Percentiles rank a stretch among this genome's conserved stretches.
Conservation (phyloP, 2,888 invertebrate species). For the Agriotes lineatus region DNA sequence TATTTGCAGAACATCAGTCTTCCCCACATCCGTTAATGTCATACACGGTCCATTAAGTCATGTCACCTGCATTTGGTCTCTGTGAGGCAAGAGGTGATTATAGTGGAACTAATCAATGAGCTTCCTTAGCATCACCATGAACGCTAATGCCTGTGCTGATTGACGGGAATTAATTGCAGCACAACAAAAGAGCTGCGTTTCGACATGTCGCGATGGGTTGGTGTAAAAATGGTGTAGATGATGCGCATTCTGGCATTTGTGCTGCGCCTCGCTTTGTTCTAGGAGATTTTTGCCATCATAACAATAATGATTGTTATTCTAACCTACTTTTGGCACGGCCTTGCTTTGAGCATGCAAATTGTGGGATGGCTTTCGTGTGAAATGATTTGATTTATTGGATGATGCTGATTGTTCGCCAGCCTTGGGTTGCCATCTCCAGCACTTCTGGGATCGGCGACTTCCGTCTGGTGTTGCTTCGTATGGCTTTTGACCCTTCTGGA, state of each 20-base stretch:
- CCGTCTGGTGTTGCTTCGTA: too few species aligned
- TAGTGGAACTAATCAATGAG: not conserved
- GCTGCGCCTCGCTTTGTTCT: constrained; percentile 12
- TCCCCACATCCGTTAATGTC: constrained; percentile 9
- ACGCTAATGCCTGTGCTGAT: not conserved
- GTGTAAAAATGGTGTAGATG: too few species aligned
- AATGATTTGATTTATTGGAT: constrained; percentile 25
- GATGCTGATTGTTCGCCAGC: constrained; percentile 2
- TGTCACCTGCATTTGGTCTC: not conserved
- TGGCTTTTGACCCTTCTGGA: too few species aligned
- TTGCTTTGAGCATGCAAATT: constrained; percentile 26
- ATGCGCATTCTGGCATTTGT: not conserved
- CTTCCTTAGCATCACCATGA: not conserved
- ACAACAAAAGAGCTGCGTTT: not conserved
- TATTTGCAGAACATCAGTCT: constrained; percentile 13
- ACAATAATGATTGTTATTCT: constrained; percentile 30
- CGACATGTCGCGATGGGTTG: too few species aligned
- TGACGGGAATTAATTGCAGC: not conserved
- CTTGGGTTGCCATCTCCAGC: not conserved
- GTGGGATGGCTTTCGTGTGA: constrained; percentile 22
- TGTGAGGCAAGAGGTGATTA: not conserved
- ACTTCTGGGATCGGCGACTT: not conserved
- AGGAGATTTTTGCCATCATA: not conserved
- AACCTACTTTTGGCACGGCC: constrained; percentile 27
- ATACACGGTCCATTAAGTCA: not conserved